Evolutionary conservation across 1,140 invertebrate genomes (phyloP).

Genomic region (Drosophila fuyamai): DNA sequence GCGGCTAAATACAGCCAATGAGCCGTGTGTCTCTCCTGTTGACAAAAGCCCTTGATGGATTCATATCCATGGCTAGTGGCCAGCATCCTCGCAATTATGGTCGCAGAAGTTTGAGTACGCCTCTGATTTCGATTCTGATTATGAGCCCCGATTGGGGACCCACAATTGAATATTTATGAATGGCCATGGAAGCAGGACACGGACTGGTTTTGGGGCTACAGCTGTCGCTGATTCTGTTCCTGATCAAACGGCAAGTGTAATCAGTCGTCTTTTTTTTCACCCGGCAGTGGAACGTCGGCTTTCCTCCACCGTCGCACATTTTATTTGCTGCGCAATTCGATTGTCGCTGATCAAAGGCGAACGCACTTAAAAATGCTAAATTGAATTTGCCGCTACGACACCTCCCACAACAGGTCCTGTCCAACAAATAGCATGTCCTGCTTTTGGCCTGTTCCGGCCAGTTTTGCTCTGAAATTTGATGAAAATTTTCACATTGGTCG

Average conservation of each 20-base stretch:
- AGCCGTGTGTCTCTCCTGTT: conserved; percentile 71
- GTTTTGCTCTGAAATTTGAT: conserved; percentile 58
- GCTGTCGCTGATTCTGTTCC: conserved; percentile 34
- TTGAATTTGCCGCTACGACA: conserved; percentile 83
- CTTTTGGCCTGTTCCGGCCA: conserved; percentile 33
- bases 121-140: conserved; percentile 58
- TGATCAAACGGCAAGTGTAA: conserved; percentile 82
- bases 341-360: conserved; percentile 84
- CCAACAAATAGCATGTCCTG: conserved; percentile 8
- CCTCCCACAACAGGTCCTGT: conserved; percentile 32
- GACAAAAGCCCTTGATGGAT: conserved; percentile 74
- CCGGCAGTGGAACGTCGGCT: background rate
- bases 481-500: conserved; percentile 63
- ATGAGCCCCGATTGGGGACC: conserved; percentile 48
- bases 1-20: conserved; percentile 76
- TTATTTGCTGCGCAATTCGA: conserved; percentile 81
- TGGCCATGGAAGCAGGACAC: conserved; percentile 31
- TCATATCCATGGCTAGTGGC: conserved; percentile 46
- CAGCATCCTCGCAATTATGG: conserved; percentile 52
- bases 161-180: conserved; percentile 77
- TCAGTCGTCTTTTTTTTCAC: conserved; percentile 39
- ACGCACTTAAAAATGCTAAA: conserved; percentile 85
- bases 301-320: conserved; percentile 54
- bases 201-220: conserved; percentile 25
- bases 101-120: conserved; percentile 44